Conservation (phyloP, 2,113 vertebrate species). For the Sceloporus undulatus region DNA sequence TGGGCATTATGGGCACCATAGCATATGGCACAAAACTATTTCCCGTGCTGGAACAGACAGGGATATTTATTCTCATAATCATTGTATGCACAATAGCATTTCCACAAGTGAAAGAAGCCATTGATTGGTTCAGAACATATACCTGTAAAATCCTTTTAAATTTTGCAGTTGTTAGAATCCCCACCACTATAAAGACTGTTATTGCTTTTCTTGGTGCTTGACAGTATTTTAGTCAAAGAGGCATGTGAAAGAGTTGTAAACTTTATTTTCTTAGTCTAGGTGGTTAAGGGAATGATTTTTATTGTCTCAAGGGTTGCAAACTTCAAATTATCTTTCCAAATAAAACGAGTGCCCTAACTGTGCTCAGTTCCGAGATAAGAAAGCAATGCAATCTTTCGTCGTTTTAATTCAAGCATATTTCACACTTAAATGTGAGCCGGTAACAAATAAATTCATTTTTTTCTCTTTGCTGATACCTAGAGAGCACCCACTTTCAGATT, state of each 20-base stretch:
- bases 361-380: neutral
- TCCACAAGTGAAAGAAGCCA: neutral
- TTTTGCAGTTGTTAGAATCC: neutral
- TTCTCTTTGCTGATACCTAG: neutral
- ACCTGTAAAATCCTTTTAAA: neutral
- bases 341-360: neutral
- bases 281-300: neutral
- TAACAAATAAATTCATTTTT: constrained; percentile 31
- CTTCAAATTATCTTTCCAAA: neutral
- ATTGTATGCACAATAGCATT: neutral
- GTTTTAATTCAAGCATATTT: neutral
- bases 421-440: constrained; percentile 28
- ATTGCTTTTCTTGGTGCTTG: neutral
- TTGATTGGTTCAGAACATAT: neutral
- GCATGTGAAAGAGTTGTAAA: constrained; percentile 7
- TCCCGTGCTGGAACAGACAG: neutral
- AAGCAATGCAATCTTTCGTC: constrained; percentile 21
- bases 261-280: neutral
- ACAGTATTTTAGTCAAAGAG: neutral
- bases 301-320: constrained; percentile 8
- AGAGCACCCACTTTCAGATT: neutral
- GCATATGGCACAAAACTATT: neutral
- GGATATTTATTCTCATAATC: neutral
- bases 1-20: neutral
- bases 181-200: neutral